Evolutionary conservation across 2,113 vertebrate species (phyloP).

Genomic region (Tachysurus fulvidraco): DNA sequence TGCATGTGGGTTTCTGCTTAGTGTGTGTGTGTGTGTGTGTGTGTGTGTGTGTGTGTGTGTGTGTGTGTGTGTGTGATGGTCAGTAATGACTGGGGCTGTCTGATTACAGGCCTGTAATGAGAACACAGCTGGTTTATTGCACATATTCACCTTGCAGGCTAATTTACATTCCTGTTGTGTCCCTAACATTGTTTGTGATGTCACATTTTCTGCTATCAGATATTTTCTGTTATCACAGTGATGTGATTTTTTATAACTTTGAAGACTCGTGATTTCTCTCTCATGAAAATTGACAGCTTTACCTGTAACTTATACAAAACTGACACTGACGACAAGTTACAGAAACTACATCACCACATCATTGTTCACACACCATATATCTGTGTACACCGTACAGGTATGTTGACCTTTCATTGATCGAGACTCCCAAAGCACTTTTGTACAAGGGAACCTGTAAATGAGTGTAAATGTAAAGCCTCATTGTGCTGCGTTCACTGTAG

Average conservation of each 20-base stretch:
- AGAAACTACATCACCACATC: not conserved
- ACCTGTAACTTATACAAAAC: not conserved
- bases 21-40: not conserved
- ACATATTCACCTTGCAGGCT: not conserved
- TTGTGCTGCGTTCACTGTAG: conserved; percentile 13
- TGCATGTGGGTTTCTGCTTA: not conserved
- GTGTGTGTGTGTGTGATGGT: conserved; percentile 17
- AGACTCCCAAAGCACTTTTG: too few species aligned
- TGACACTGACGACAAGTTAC: not conserved
- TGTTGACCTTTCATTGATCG: not conserved
- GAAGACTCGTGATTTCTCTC: not conserved
- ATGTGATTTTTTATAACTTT: not conserved
- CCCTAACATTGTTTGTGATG: not conserved
- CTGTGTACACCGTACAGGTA: not conserved
- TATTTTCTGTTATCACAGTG: not conserved
- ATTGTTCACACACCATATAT: not conserved
- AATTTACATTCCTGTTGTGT: not conserved
- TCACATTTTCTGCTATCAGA: not conserved
- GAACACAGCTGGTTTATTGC: conserved; percentile 3
- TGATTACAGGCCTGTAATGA: conserved; percentile 39
- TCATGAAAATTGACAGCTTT: not conserved
- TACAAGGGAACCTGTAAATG: too few species aligned
- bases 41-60: conserved; percentile 18
- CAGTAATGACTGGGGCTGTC: conserved; percentile 43
- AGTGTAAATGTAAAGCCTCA: not conserved